Conservation (phyloP, 2,113 vertebrate genomes). For the Rhombomys opimus region DNA sequence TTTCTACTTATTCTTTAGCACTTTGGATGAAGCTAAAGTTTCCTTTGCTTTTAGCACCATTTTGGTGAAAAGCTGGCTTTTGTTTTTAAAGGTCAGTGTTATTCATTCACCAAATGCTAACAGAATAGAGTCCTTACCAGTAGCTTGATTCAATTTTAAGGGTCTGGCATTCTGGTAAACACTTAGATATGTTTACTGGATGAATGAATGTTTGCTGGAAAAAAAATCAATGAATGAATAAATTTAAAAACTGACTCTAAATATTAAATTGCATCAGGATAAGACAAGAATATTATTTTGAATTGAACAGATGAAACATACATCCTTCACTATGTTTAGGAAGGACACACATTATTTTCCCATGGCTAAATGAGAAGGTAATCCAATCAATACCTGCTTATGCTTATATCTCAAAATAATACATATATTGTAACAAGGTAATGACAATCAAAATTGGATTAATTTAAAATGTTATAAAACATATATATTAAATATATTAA, state of each 20-base stretch:
- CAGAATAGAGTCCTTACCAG: background rate
- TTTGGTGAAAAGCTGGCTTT: background rate
- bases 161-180: conserved; percentile 57
- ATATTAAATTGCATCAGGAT: background rate
- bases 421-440: background rate
- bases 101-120: background rate
- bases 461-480: background rate
- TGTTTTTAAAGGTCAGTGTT: background rate
- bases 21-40: background rate
- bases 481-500: no score
- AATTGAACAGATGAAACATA: background rate
- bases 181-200: conserved; percentile 48
- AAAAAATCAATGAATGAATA: conserved; percentile 55
- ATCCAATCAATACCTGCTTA: background rate
- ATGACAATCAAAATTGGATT: background rate
- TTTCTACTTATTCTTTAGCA: background rate
- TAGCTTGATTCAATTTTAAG: conserved; percentile 29
- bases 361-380: background rate
- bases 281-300: background rate
- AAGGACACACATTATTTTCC: background rate
- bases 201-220: conserved; percentile 61
- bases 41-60: background rate
- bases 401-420: background rate
- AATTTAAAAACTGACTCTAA: conserved; percentile 41
- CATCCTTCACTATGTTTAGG: background rate